Base-by-base conservation (phyloP, 2,797 vertebrate genomes). In the Oreortyx pictus region DNA sequence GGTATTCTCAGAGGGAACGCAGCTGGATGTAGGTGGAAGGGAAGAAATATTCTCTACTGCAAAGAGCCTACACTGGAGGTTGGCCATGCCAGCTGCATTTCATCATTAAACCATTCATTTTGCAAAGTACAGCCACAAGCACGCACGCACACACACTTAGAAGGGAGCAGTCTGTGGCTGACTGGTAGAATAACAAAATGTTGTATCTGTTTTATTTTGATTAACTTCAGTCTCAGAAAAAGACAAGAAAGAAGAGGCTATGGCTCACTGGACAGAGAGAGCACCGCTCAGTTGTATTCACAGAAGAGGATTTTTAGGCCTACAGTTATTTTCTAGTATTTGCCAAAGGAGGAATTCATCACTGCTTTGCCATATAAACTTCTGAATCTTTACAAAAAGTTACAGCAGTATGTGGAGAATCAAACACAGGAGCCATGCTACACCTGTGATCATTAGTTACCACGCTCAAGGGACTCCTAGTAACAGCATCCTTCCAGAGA, bases 351-450 rank as follows among this genome's bases (percentile, higher is more conserved):
- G 71, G 80, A 91, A 78, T 71, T 85, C 68, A 70, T 24, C 74
- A n/a, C 71, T 75, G 83, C 68, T 91, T 93, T 90, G 81, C 82
- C 52, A 84, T 9, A 88, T 39, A 83, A 94, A 86, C 60, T 77
- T 61, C 71, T 87, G 72, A 79, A 37, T 79, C 68, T 90, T 90
- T 59, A 82, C 4, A 0, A 87, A 88, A 91, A 61, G 83, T 91
- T 81, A 91, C 86, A 91, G 78, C 4, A 3, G 71, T 9, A 22
- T 52, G 78, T 86, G 41, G 78, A 89, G 88, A 93, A 81, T 94
- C 94, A 96, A 91, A 86, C 93, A 96, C 92, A 95, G 93, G 94
- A 95, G 90, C 91, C 95, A 92, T 93, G 91, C 94, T 96, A 95
- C 92, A 94, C 94, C 92, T 96, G 88, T 88, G 87, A 87, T 61